Evolutionary conservation across 2,797 vertebrate species (phyloP).

Genomic region (Anas acuta): DNA sequence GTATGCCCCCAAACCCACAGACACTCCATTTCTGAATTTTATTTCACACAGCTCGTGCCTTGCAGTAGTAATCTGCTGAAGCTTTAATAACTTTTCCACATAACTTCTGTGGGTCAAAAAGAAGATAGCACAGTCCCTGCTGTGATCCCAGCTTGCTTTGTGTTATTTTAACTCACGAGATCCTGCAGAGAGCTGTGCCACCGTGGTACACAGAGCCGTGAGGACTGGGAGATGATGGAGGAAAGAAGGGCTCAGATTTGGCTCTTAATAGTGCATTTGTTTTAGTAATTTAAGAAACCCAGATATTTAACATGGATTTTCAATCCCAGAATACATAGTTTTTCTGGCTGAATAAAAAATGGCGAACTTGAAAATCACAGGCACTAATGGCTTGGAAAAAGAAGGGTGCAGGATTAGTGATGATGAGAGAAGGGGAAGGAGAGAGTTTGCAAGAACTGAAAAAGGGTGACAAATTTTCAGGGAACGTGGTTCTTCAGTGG

Average conservation of each 20-base stretch:
- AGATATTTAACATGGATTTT: neutral
- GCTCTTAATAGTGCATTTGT: neutral
- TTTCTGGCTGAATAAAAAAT: neutral
- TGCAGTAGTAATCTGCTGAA: slow-evolving; percentile 1
- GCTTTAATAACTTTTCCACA: slow-evolving; percentile 11
- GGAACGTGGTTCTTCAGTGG: neutral
- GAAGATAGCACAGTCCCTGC: neutral
- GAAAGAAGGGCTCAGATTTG: neutral
- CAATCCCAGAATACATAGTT: neutral
- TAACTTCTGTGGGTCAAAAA: slow-evolving; percentile 10
- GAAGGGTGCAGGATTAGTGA: neutral
- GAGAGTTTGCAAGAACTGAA: neutral
- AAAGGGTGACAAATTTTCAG: neutral
- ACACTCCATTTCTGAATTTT: slow-evolving; percentile 21
- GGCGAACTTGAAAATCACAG: neutral
- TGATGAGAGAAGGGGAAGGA: neutral
- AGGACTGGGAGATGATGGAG: neutral
- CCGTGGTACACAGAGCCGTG: neutral
- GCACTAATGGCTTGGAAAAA: neutral
- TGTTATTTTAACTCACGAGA: slow-evolving; percentile 19
- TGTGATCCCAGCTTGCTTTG: slow-evolving; percentile 33
- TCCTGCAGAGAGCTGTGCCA: neutral
- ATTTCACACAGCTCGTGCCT: neutral
- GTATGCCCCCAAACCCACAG: neutral
- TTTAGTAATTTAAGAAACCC: neutral